Percentiles rank a stretch among this genome's conserved stretches.
Conservation (phyloP, 2,797 vertebrate species). For the Merluccius polli region DNA sequence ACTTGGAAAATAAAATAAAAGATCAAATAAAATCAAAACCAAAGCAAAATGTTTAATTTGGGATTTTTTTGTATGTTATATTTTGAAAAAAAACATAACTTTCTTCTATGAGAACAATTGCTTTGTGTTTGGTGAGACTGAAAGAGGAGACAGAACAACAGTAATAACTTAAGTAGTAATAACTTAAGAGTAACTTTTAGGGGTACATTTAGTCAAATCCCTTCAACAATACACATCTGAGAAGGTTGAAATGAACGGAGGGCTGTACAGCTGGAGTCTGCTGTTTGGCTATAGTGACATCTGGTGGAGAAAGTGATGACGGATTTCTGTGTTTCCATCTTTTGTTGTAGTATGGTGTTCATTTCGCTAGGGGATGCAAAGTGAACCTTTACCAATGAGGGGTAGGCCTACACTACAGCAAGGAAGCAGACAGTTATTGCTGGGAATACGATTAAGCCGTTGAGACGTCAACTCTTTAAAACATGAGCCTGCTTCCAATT, state of each 20-base stretch:
- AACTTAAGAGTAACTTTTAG: too few species aligned
- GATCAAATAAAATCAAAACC: not conserved
- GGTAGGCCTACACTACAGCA: not conserved
- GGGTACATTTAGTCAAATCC: not conserved
- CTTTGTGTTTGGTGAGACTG: not conserved
- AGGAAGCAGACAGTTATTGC: not conserved
- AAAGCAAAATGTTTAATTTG: not conserved
- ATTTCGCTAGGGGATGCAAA: not conserved
- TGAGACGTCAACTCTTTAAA: not conserved
- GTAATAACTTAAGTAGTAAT: too few species aligned
- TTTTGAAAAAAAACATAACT: too few species aligned
- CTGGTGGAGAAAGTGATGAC: conserved; percentile 50
- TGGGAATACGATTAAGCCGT: not conserved
- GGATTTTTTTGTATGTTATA: not conserved
- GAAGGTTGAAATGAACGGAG: too few species aligned
- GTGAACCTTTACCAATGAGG: not conserved
- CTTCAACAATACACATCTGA: too few species aligned
- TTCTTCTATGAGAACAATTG: not conserved
- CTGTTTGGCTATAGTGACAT: conserved; percentile 45
- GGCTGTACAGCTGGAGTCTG: not conserved
- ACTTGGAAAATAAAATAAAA: not conserved
- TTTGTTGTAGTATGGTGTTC: not conserved
- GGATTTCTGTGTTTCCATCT: not conserved
- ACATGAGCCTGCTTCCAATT: not conserved
- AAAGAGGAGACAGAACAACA: not conserved